phyloP scores from a whole-genome alignment of 2,113 vertebrate genomes.

The Pteropus alecto region DNA sequence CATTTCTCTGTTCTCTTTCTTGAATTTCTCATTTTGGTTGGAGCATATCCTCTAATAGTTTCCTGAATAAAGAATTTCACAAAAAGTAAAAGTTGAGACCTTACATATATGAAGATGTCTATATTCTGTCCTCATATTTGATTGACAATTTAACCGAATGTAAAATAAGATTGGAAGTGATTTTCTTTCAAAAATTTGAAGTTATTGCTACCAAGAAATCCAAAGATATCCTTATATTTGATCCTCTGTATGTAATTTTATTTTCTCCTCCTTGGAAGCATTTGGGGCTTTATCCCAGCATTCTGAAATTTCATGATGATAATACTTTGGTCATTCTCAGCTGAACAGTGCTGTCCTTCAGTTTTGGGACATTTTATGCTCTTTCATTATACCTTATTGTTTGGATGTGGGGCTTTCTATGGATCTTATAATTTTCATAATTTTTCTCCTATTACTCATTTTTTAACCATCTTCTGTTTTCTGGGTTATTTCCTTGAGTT shows the following conservation, averaged over 20 bases:
- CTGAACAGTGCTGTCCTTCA: neutral
- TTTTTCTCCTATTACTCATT: neutral
- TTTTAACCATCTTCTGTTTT: neutral
- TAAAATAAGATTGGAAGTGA: neutral
- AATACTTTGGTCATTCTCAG: neutral
- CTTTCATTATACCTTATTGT: neutral
- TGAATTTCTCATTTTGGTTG: constrained; percentile 5
- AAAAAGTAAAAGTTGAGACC: neutral
- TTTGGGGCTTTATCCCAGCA: neutral
- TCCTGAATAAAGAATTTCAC: neutral
- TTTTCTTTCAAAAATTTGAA: neutral
- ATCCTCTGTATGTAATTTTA: neutral
- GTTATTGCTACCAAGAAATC: neutral
- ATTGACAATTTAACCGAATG: neutral
- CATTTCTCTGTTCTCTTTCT: neutral
- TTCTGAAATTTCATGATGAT: neutral
- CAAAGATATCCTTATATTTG: neutral
- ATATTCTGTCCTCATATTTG: neutral
- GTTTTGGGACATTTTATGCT: neutral
- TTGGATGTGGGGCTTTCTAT: neutral
- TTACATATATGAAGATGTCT: neutral
- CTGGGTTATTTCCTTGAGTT: neutral
- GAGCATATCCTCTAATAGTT: neutral
- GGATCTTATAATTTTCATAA: neutral
- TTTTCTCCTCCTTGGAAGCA: neutral